Evolutionary conservation across 2,113 vertebrate genomes (phyloP).

Genomic region (Panthera uncia): DNA sequence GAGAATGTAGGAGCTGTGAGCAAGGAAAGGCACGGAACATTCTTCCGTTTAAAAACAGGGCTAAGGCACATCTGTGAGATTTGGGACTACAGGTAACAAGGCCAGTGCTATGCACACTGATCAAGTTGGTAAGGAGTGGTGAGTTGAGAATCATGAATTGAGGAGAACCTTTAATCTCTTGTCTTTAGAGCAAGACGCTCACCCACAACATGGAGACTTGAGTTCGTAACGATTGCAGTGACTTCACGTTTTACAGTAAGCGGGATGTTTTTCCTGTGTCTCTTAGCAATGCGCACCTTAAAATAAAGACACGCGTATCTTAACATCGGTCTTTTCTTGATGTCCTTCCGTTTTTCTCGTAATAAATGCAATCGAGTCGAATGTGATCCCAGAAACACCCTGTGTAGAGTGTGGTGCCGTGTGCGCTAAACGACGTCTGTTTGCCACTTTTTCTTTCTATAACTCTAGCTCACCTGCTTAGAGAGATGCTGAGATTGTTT

Average conservation of each 20-base stretch:
- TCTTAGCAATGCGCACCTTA: not conserved
- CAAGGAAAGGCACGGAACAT: not conserved
- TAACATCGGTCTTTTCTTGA: not conserved
- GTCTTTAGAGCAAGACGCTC: not conserved
- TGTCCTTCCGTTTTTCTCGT: not conserved
- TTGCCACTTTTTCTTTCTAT: not conserved
- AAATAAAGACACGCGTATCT: not conserved
- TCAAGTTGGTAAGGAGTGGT: accelerated
- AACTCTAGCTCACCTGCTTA: not conserved
- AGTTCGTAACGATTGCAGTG: too few relatives aligned
- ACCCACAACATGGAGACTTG: not conserved
- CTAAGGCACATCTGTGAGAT: too few relatives aligned
- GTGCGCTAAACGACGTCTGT: not conserved
- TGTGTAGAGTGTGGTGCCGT: too few relatives aligned
- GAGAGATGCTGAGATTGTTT: not conserved
- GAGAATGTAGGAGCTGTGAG: not conserved
- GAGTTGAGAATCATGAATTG: too few relatives aligned
- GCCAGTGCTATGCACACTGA: not conserved
- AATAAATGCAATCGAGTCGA: not conserved
- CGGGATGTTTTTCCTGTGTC: not conserved
- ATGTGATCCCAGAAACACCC: not conserved
- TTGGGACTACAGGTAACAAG: not conserved
- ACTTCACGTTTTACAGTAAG: not conserved
- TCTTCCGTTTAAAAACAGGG: not conserved
- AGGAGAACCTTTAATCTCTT: too few relatives aligned